A percentile compares a stretch with the other conserved stretches of the same genome.
These are phyloP conservation scores for Menura novaehollandiae DNA, from an alignment of 2,113 vertebrate genomes.

Conservation along the genomic window DNA sequence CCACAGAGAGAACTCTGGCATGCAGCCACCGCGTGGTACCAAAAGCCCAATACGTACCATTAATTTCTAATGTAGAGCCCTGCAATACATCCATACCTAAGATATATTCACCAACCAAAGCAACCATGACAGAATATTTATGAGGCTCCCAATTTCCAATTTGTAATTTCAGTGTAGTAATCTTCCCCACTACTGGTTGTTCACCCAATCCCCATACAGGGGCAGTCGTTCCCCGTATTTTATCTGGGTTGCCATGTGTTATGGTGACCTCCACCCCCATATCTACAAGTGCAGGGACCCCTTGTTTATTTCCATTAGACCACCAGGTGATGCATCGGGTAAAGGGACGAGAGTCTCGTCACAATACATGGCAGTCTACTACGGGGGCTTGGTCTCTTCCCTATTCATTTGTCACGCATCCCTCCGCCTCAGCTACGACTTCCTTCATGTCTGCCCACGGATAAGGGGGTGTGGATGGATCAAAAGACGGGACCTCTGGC, in stretches of 20 bases:
- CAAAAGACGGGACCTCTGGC: too few relatives aligned
- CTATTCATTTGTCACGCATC: background rate
- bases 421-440: background rate
- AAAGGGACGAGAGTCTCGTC: background rate
- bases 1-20: too few relatives aligned
- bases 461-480: too few relatives aligned
- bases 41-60: background rate
- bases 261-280: background rate
- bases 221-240: background rate
- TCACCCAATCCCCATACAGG: background rate
- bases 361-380: fast-evolving
- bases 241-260: background rate
- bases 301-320: background rate
- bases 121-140: background rate
- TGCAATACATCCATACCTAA: background rate
- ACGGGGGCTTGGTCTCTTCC: background rate
- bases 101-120: background rate
- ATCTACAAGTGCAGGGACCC: fast-evolving
- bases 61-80: background rate
- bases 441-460: background rate
- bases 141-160: background rate
- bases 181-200: background rate
- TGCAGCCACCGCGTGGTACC: background rate
- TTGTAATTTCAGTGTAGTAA: background rate
- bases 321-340: too few relatives aligned